Evolutionary conservation across 2,888 invertebrate species (phyloP).

Genomic region (Craniophora ligustri): DNA sequence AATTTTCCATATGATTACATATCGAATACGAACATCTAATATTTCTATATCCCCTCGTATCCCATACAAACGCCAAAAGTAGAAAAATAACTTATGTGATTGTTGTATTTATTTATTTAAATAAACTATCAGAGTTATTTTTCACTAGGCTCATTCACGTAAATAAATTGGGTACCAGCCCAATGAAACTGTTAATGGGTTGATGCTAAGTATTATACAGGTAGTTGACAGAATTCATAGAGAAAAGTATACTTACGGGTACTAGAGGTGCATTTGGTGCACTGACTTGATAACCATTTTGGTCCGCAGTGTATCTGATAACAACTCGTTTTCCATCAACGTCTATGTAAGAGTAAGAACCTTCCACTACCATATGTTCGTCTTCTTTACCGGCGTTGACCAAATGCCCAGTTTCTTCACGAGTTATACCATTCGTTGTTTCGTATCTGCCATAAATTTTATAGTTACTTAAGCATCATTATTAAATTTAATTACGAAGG

Average conservation of each 20-base stretch:
- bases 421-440: slow-evolving; percentile 91
- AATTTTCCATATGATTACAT: no score
- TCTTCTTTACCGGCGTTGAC: slow-evolving; percentile 59
- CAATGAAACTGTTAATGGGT: no score
- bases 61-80: no score
- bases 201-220: no score
- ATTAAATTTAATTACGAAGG: neutral
- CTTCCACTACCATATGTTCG: slow-evolving; percentile 59
- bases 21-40: no score
- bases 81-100: no score
- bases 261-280: neutral
- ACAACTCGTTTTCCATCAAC: slow-evolving; percentile 52
- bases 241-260: slow-evolving; percentile 4
- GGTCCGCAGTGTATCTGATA: slow-evolving; percentile 52
- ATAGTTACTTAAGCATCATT: neutral
- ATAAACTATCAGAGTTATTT: no score
- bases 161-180: no score
- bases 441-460: slow-evolving; percentile 82
- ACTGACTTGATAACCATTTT: slow-evolving; percentile 25
- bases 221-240: no score
- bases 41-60: no score
- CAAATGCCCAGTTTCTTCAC: slow-evolving; percentile 89
- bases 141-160: no score
- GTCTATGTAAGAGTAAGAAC: slow-evolving; percentile 61
- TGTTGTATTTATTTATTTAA: no score